phyloP scores from a whole-genome alignment of 1,140 invertebrate species.

The Drosophila kanapiae region DNA sequence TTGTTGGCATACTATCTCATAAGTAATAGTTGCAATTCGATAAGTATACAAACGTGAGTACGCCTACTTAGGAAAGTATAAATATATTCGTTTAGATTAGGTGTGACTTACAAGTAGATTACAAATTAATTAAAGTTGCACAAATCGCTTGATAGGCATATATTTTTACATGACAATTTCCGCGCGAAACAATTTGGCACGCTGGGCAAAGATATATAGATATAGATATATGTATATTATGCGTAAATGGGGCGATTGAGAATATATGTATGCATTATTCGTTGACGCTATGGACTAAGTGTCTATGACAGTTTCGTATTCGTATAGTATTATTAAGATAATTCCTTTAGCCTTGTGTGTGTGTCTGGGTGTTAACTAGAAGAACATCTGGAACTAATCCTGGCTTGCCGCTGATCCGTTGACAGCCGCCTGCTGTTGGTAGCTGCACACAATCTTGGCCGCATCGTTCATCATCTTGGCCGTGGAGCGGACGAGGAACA shows the following conservation, averaged over 20 bases:
- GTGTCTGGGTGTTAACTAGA: conserved; percentile 21
- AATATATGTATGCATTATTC: conserved; percentile 23
- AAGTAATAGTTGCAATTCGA: conserved; percentile 38
- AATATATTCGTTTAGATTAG: conserved; percentile 71
- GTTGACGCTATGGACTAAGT: conserved; percentile 64
- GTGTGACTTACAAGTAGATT: conserved; percentile 59
- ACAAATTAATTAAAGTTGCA: conserved; percentile 65
- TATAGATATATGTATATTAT: conserved; percentile 23
- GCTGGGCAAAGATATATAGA: conserved; percentile 58
- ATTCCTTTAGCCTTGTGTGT: conserved; percentile 23
- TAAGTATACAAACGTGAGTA: conserved; percentile 40
- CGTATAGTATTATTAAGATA: conserved; percentile 65
- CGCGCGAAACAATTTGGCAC: conserved; percentile 74
- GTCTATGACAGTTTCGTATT: conserved; percentile 67
- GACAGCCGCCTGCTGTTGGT: conserved; percentile 53
- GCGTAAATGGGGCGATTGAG: conserved; percentile 26
- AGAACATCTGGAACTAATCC: conserved; percentile 44
- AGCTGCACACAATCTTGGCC: conserved; percentile 85
- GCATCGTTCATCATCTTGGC: conserved; percentile 92
- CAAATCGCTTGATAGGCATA: conserved; percentile 41
- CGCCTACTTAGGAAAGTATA: conserved; percentile 48
- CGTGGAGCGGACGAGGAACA: conserved; percentile 92
- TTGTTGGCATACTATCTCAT: conserved; percentile 19
- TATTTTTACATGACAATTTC: conserved; percentile 71
- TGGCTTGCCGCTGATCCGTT: conserved; percentile 15